Evolutionary conservation across 2,797 vertebrate species (phyloP), one percentile per base, ranked within the genome.

Genomic region (Cirrhinus molitorella): DNA sequence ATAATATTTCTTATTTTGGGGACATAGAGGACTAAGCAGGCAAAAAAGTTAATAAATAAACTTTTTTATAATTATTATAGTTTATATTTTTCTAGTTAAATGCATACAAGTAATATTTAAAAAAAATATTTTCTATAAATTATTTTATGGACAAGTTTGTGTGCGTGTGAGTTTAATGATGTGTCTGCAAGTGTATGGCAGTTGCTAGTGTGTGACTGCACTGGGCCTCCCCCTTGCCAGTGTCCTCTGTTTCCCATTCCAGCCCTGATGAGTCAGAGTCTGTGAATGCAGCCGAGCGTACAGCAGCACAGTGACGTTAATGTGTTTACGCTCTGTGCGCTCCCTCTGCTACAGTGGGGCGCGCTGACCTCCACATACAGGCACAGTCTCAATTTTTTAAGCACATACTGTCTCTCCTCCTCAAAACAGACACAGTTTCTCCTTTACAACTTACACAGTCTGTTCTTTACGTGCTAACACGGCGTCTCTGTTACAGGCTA

Each of bases 201-300:
- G 37, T 70, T 65, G 85, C 43, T 49, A 55, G 66, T 81, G 55
- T 84, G 78, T 75, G 84, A 57, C 67, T 74, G 81, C 65, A 63
- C 63, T 28, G 76, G 65, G 63, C 61, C 72, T 77, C 78, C 82
- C 59, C 49, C 47, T 70, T 67, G 80, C 78, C 70, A 79, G 72
- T 79, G 87, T 89, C 85, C 83, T 84, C 81, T 73, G 85, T 86
- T 84, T 86, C 88, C 89, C 87, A 88, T 88, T 91, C 79, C 88
- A 88, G 83, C 65, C 65, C 85, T 88, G 88, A 90, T 91, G 89
- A 91, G 89, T 91, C 90, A 91, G 79, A 89, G 90, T 90, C 90
- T 91, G 89, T 87, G 89, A 90, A 91, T 90, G 89, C 88, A 88
- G 90, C 89, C 84, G 71, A 87, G 84, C 85, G 31, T 72, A 76